These are phyloP conservation scores for Diplosoma virens DNA, from an alignment of 23 tunicate species.

Conservation along the genomic window DNA sequence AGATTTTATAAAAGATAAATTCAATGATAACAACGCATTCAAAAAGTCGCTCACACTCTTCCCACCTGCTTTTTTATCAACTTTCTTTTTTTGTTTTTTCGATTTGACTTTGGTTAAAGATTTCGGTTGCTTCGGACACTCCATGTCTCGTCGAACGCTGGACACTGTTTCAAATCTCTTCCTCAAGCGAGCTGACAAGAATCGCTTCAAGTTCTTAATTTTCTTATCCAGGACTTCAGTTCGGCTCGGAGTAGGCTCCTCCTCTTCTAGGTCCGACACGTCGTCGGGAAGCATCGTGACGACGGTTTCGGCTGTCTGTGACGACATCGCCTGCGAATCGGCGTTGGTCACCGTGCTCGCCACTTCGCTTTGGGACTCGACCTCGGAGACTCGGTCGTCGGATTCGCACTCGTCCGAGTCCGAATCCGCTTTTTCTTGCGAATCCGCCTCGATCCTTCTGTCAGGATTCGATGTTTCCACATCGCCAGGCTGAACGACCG, in stretches of 20 bases:
- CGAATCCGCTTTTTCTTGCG: not conserved
- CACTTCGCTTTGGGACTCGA: not conserved
- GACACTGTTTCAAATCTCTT: conserved; percentile 21
- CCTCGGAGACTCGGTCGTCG: not conserved
- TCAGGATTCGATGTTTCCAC: too few species aligned
- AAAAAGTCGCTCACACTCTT: too few species aligned
- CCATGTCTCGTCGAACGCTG: conserved; percentile 11
- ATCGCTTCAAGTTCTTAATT: conserved; percentile 32
- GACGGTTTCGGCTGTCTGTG: not conserved
- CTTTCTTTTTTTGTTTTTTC: not conserved
- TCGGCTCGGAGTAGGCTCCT: not conserved
- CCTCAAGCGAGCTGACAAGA: conserved; percentile 21
- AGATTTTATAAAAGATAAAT: too few species aligned
- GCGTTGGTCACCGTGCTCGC: not conserved
- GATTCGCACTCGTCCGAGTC: not conserved
- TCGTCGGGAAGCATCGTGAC: not conserved
- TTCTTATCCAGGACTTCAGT: not conserved
- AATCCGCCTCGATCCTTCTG: not conserved
- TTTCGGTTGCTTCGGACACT: not conserved
- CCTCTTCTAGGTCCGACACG: conserved; percentile 2
- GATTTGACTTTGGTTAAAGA: not conserved
- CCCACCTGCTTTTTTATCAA: not conserved
- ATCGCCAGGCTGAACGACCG: not conserved
- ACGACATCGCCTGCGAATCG: not conserved
- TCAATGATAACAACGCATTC: too few species aligned